phyloP scores from a whole-genome alignment of 2,888 invertebrate genomes.

The Norana najaformis region DNA sequence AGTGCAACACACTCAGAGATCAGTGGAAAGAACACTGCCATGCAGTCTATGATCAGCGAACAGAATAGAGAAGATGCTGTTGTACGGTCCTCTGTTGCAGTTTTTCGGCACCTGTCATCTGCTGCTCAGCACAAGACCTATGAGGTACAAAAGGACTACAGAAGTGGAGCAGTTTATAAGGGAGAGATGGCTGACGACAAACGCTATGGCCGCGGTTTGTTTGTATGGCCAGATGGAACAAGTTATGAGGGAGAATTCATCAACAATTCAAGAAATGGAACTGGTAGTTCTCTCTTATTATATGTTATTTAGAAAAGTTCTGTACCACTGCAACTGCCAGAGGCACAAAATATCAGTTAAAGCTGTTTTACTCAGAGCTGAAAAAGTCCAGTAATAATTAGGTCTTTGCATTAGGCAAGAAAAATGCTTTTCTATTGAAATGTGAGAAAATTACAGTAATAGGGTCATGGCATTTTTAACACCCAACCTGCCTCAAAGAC shows the following conservation, averaged over 20 bases:
- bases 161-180: constrained; percentile 41
- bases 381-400: too few species aligned
- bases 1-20: neutral
- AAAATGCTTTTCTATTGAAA: neutral
- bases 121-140: neutral
- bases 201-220: constrained; percentile 52
- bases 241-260: constrained; percentile 59
- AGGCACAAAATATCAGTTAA: neutral
- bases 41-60: neutral
- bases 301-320: neutral
- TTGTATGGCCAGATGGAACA: constrained; percentile 61
- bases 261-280: constrained; percentile 56
- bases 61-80: neutral
- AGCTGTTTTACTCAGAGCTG: neutral
- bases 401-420: neutral
- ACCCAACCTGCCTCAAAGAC: neutral
- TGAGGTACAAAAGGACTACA: constrained; percentile 38
- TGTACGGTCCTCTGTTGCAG: neutral
- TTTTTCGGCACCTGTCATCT: neutral
- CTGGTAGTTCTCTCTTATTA: constrained; percentile 50
- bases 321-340: neutral
- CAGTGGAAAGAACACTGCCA: neutral
- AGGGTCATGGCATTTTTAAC: neutral
- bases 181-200: constrained; percentile 36
- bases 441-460: neutral